Percentiles rank a stretch among this genome's conserved stretches.
Evolutionary conservation across 92 coral and sea anemone species (phyloP).

Genomic region (Porites divaricata): DNA sequence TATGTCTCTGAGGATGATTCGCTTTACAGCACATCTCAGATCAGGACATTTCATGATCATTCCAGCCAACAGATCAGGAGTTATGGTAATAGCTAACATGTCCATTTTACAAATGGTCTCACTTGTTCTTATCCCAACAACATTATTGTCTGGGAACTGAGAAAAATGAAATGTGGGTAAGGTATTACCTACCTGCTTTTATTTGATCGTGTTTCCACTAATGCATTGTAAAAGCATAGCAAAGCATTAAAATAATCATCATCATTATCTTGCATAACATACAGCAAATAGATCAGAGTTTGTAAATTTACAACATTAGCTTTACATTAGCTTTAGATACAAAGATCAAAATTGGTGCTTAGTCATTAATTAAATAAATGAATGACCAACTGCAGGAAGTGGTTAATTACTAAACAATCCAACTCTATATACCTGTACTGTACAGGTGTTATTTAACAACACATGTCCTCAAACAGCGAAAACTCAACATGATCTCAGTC

Average conservation of each 20-base stretch:
- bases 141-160: slow-evolving; percentile 21
- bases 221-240: too few relatives aligned
- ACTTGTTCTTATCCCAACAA: slow-evolving; percentile 32
- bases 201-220: background rate
- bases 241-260: too few relatives aligned
- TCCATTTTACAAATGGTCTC: slow-evolving; percentile 41
- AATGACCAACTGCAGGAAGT: too few relatives aligned
- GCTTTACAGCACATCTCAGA: slow-evolving; percentile 43
- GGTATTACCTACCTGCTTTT: too few relatives aligned
- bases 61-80: slow-evolving; percentile 50
- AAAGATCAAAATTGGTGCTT: too few relatives aligned
- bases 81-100: slow-evolving; percentile 38
- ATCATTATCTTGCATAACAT: too few relatives aligned
- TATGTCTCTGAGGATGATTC: slow-evolving; percentile 26
- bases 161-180: background rate
- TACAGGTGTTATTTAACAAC: background rate
- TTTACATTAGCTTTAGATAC: too few relatives aligned
- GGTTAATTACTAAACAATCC: slow-evolving; percentile 18
- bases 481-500: slow-evolving; percentile 45
- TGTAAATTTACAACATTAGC: too few relatives aligned
- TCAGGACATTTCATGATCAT: slow-evolving; percentile 38
- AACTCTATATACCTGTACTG: slow-evolving; percentile 44
- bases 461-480: slow-evolving; percentile 33
- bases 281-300: too few relatives aligned
- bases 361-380: too few relatives aligned